Conservation (phyloP, 2,797 vertebrate genomes). For the Oophaga sylvatica region DNA sequence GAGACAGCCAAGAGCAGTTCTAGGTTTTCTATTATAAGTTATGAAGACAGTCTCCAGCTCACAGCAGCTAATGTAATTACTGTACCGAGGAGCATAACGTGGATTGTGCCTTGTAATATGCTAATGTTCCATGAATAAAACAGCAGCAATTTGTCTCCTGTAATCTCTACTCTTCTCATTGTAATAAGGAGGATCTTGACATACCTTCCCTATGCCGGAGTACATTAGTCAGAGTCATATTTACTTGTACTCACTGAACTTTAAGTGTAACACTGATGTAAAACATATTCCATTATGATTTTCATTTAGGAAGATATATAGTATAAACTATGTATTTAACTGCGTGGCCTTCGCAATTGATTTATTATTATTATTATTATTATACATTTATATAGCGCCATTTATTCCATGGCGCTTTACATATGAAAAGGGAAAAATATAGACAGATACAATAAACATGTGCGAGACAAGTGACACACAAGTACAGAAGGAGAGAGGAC, state of each 20-base stretch:
- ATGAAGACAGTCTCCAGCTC: slow-evolving; percentile 3
- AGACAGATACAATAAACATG: too few relatives aligned
- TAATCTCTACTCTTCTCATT: not conserved
- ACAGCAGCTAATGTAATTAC: slow-evolving; percentile 12
- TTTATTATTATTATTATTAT: too few relatives aligned
- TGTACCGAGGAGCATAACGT: not conserved
- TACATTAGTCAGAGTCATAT: not conserved
- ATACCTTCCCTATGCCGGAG: not conserved
- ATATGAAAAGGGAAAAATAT: too few relatives aligned
- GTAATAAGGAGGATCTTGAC: slow-evolving; percentile 16
- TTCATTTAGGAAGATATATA: not conserved
- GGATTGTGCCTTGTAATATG: slow-evolving; percentile 7
- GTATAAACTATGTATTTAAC: too few relatives aligned
- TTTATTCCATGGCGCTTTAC: too few relatives aligned
- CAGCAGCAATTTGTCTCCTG: slow-evolving; percentile 6
- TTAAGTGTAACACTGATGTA: not conserved
- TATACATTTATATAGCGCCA: too few relatives aligned
- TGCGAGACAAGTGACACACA: too few relatives aligned
- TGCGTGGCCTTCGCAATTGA: too few relatives aligned
- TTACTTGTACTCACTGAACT: not conserved
- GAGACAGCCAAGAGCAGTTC: slow-evolving; percentile 21
- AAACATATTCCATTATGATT: not conserved
- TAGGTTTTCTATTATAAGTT: slow-evolving; percentile 17
- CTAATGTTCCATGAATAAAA: slow-evolving; percentile 36
- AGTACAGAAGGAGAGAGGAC: too few relatives aligned